Percentiles rank a stretch among this genome's conserved stretches.
These are phyloP conservation scores for Lochmaea capreae DNA, from an alignment of 2,888 invertebrate genomes.

Conservation along the genomic window DNA sequence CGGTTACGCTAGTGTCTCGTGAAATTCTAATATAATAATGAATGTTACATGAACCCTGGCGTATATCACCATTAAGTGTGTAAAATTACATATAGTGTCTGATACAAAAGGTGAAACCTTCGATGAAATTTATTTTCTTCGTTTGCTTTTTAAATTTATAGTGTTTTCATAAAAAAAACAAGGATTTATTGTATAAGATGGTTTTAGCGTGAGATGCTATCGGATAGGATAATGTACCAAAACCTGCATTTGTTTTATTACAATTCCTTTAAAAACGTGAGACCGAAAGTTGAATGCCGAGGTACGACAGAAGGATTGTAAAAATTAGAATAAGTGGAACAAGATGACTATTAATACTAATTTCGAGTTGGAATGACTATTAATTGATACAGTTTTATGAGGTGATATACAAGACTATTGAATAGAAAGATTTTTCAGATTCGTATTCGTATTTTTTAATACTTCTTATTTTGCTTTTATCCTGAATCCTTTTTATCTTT, in stretches of 20 bases:
- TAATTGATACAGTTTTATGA: too few species aligned
- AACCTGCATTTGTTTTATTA: constrained; percentile 2
- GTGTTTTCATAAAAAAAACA: constrained; percentile 7
- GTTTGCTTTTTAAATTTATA: constrained; percentile 27
- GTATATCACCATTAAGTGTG: constrained; percentile 35
- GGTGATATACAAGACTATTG: too few species aligned
- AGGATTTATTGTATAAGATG: constrained; percentile 18
- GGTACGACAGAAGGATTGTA: background rate
- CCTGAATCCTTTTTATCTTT: too few species aligned
- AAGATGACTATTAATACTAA: too few species aligned
- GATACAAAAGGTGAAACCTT: constrained; percentile 33
- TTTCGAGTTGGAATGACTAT: too few species aligned
- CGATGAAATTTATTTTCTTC: constrained; percentile 28
- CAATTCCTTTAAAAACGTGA: background rate
- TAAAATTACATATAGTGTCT: constrained; percentile 33
- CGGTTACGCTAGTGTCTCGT: constrained; percentile 30
- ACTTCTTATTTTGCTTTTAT: too few species aligned
- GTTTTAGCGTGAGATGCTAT: background rate
- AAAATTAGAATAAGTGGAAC: background rate
- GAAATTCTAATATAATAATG: constrained; percentile 35
- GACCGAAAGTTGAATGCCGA: background rate
- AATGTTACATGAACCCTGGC: constrained; percentile 34
- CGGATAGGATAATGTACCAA: background rate
- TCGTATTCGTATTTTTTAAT: too few species aligned
- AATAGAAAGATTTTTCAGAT: too few species aligned